These are phyloP conservation scores for Drosophila subpulchrella DNA, from an alignment of 1,140 invertebrate species.

Conservation along the genomic window DNA sequence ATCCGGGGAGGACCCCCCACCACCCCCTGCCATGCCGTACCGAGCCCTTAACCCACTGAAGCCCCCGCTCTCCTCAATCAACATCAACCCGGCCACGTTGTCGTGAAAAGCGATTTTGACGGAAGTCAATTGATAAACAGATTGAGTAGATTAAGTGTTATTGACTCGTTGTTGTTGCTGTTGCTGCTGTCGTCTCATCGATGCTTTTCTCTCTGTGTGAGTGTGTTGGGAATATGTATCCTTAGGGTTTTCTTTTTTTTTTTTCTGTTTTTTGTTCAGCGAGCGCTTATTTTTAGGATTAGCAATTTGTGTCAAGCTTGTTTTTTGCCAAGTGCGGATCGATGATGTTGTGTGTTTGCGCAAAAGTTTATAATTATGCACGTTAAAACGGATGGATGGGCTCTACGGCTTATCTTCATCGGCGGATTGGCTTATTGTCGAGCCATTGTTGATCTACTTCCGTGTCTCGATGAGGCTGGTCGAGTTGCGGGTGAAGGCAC, in stretches of 20 bases:
- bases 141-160: conserved; percentile 78
- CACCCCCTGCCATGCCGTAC: neutral
- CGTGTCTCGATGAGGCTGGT: conserved; percentile 22
- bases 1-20: neutral
- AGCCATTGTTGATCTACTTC: conserved; percentile 38
- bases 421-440: conserved; percentile 10
- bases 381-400: conserved; percentile 23
- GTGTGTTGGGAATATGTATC: conserved; percentile 6
- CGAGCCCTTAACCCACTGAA: neutral
- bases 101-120: conserved; percentile 71
- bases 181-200: conserved; percentile 5
- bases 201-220: neutral
- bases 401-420: conserved; percentile 28
- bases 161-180: conserved; percentile 56
- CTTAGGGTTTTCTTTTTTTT: conserved; percentile 7
- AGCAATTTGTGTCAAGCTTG: conserved; percentile 55
- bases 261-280: conserved; percentile 20
- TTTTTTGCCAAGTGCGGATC: conserved; percentile 27
- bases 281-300: conserved; percentile 57
- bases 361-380: conserved; percentile 44
- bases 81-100: conserved; percentile 56
- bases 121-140: conserved; percentile 78
- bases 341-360: conserved; percentile 30
- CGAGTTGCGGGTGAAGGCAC: too few relatives aligned
- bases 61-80: conserved; percentile 43